Evolutionary conservation across 2,113 vertebrate genomes (phyloP).

Genomic region (Micronycteris hirsuta): DNA sequence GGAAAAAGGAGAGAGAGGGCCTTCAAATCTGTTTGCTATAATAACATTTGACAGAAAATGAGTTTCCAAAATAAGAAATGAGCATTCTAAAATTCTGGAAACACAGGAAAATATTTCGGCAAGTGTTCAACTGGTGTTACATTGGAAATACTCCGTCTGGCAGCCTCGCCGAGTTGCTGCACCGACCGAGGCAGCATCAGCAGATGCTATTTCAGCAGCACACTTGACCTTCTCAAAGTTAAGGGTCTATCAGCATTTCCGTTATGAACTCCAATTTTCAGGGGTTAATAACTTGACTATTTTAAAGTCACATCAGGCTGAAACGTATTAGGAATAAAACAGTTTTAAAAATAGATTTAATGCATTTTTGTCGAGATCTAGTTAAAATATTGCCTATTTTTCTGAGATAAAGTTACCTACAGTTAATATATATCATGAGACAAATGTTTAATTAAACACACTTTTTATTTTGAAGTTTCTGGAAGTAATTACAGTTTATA

Average conservation of each 20-base stretch:
- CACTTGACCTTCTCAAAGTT: constrained; percentile 59
- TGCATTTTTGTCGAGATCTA: constrained; percentile 60
- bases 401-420: constrained; percentile 32
- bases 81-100: constrained; percentile 54
- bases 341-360: constrained; percentile 58
- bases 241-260: constrained; percentile 65
- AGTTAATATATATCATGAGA: constrained; percentile 42
- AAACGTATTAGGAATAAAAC: constrained; percentile 71
- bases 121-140: neutral
- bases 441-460: constrained; percentile 54
- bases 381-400: constrained; percentile 59
- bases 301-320: constrained; percentile 73
- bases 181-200: neutral
- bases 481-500: constrained; percentile 39
- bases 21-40: neutral
- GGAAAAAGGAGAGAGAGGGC: neutral
- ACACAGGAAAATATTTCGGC: constrained; percentile 1
- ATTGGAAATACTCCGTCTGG: neutral
- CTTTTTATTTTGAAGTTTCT: constrained; percentile 42
- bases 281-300: constrained; percentile 70
- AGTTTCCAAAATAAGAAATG: constrained; percentile 44
- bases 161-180: neutral
- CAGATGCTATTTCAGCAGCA: constrained; percentile 24
- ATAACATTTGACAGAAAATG: constrained; percentile 28
- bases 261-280: constrained; percentile 71